phyloP scores from a whole-genome alignment of 2,113 vertebrate genomes.

The Pelecanus crispus region DNA sequence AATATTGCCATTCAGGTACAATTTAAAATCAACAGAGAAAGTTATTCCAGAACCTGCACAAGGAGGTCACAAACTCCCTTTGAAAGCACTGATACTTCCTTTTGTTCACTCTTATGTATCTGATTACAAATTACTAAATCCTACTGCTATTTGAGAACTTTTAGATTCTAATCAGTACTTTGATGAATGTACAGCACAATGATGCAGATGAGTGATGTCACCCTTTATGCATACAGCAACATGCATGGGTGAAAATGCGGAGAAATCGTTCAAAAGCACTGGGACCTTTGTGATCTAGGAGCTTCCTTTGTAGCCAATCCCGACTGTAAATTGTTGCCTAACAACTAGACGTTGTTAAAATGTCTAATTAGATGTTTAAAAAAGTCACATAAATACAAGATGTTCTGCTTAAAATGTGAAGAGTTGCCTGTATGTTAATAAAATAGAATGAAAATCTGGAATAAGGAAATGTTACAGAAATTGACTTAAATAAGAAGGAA shows the following conservation, averaged over 20 bases:
- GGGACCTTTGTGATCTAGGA: not conserved
- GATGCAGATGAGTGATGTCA: constrained; percentile 67
- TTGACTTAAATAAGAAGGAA: not conserved
- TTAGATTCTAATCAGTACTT: constrained; percentile 66
- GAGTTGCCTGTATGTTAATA: not conserved
- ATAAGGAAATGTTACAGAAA: not conserved
- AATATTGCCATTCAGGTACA: constrained; percentile 44
- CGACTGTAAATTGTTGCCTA: not conserved
- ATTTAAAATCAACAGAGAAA: constrained; percentile 47
- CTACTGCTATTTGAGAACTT: constrained; percentile 62
- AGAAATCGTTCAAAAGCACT: not conserved
- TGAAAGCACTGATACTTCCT: constrained; percentile 62
- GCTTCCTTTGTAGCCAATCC: not conserved
- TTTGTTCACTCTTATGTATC: constrained; percentile 53
- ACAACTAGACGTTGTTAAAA: not conserved
- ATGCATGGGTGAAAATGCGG: not conserved
- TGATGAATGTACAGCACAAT: constrained; percentile 49
- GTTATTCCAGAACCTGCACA: constrained; percentile 25
- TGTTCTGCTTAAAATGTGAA: not conserved
- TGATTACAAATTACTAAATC: constrained; percentile 64
- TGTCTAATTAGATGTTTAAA: not conserved
- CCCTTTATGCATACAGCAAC: constrained; percentile 35
- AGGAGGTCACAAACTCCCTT: constrained; percentile 60
- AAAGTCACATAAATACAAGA: not conserved
- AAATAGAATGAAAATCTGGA: not conserved